Evolutionary conservation across 2,113 vertebrate genomes (phyloP).

Genomic region (Alethe castanea): DNA sequence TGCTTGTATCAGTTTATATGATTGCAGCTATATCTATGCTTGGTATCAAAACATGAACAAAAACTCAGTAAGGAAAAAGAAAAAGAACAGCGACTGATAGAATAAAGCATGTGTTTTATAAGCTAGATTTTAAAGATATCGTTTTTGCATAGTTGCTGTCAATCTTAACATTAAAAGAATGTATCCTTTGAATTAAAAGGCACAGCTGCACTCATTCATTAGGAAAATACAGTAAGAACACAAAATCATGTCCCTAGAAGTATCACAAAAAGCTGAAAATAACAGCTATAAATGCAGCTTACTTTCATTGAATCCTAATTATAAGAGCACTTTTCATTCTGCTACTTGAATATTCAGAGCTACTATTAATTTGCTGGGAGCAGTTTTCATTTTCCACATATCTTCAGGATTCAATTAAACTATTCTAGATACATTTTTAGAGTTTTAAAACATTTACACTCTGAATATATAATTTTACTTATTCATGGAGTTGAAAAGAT

Average conservation of each 20-base stretch:
- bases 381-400: constrained; percentile 52
- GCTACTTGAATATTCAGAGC: constrained; percentile 63
- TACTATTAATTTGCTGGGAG: constrained; percentile 57
- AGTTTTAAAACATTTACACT: constrained; percentile 72
- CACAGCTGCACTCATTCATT: neutral
- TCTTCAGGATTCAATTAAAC: constrained; percentile 67
- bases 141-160: neutral
- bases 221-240: neutral
- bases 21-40: neutral
- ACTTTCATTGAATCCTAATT: constrained; percentile 53
- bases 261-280: neutral
- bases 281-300: constrained; percentile 1
- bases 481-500: constrained; percentile 68
- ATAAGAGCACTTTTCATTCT: constrained; percentile 11
- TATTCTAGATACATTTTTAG: constrained; percentile 25
- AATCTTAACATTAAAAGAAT: neutral
- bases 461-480: constrained; percentile 72
- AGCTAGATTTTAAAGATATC: neutral
- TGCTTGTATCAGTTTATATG: neutral
- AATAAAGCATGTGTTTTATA: neutral
- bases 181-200: neutral
- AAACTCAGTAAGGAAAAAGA: neutral
- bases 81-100: neutral
- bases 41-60: neutral
- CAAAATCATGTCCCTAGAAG: neutral